A percentile compares a stretch with the other conserved stretches of the same genome.
Conservation (phyloP, 2,113 vertebrate genomes). For the Scophthalmus maximus region DNA sequence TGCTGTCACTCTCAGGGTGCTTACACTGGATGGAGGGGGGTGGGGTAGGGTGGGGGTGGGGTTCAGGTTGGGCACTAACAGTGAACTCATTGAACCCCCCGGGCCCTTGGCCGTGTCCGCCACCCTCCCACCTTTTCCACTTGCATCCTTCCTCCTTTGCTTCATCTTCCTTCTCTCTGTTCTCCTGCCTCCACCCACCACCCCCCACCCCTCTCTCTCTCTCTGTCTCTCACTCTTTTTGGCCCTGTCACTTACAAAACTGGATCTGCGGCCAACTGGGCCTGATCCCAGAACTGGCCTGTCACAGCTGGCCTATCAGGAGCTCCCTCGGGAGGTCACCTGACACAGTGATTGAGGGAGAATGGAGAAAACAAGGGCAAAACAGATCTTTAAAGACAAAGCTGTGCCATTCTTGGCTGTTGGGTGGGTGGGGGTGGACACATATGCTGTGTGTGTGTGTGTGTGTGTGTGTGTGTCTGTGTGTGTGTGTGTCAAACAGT, state of each 20-base stretch:
- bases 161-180: constrained; percentile 49
- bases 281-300: constrained; percentile 72
- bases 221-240: constrained; percentile 30
- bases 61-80: constrained; percentile 50
- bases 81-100: constrained; percentile 82
- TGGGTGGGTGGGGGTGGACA: background rate
- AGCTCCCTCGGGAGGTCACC: constrained; percentile 59
- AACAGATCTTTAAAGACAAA: constrained; percentile 55
- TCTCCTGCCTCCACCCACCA: constrained; percentile 15
- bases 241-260: constrained; percentile 64
- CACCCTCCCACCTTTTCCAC: constrained; percentile 60
- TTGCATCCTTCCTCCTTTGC: constrained; percentile 52
- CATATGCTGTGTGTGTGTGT: constrained; percentile 12
- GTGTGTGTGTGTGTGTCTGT: too few species aligned
- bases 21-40: constrained; percentile 47
- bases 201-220: constrained; percentile 15
- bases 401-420: constrained; percentile 28
- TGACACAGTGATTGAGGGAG: constrained; percentile 66
- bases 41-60: constrained; percentile 42
- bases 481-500: constrained; percentile 5
- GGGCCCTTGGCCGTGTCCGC: constrained; percentile 60
- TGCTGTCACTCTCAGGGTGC: constrained; percentile 82
- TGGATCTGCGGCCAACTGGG: constrained; percentile 75
- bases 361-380: constrained; percentile 53
- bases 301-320: constrained; percentile 69